phyloP scores from a whole-genome alignment of 2,113 vertebrate genomes.

The Eurystomus gularis region DNA sequence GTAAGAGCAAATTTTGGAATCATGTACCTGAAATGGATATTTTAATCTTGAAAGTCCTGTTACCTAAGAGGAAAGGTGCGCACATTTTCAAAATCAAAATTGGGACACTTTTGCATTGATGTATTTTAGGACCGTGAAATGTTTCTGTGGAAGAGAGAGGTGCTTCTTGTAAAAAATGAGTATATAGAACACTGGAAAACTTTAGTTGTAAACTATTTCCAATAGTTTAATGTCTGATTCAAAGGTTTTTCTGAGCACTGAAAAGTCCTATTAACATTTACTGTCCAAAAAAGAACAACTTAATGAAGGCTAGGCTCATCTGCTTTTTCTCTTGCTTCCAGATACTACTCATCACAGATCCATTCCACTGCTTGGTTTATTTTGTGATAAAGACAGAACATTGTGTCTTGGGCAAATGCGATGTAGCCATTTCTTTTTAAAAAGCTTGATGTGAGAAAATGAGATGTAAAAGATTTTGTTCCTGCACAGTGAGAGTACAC shows the following conservation, averaged over 20 bases:
- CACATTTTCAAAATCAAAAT: background rate
- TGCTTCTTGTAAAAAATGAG: background rate
- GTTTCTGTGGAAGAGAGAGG: background rate
- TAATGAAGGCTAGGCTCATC: background rate
- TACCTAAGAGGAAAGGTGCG: background rate
- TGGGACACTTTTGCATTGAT: background rate
- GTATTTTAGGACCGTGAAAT: background rate
- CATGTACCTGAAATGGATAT: background rate
- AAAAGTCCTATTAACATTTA: background rate
- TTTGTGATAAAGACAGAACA: background rate
- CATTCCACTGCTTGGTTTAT: background rate
- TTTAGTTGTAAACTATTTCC: background rate
- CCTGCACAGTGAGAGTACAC: background rate
- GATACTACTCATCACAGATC: background rate
- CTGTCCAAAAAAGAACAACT: background rate
- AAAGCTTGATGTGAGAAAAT: background rate
- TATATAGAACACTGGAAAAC: background rate
- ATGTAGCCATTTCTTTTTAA: background rate
- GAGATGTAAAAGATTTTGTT: background rate
- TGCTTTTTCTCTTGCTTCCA: background rate
- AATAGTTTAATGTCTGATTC: background rate
- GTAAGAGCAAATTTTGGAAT: background rate
- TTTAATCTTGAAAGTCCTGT: background rate
- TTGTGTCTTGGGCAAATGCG: background rate
- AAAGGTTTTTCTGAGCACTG: background rate